A percentile compares a stretch with the other conserved stretches of the same genome.
These are phyloP conservation scores for Reticulitermes lucifugus DNA, from an alignment of 2,888 invertebrate species.

Conservation along the genomic window DNA sequence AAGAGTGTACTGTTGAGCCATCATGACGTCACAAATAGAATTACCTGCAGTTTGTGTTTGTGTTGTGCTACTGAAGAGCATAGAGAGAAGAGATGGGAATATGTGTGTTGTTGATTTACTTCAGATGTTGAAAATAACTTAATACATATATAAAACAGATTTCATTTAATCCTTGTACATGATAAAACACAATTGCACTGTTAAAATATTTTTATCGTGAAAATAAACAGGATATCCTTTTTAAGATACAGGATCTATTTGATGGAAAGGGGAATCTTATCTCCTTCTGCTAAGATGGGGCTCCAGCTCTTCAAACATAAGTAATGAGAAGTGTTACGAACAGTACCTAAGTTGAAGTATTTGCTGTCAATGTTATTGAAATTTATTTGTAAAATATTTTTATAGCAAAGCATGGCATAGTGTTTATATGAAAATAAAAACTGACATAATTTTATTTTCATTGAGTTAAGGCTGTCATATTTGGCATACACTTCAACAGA, in stretches of 20 bases:
- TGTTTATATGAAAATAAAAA: too few relatives aligned
- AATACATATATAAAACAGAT: constrained; percentile 3
- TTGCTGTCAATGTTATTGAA: neutral
- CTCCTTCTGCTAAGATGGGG: neutral
- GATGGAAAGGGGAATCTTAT: neutral
- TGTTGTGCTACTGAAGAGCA: neutral
- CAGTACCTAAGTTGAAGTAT: neutral
- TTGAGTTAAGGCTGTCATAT: too few relatives aligned
- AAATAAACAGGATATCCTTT: neutral
- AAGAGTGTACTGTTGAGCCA: neutral
- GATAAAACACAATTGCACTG: neutral
- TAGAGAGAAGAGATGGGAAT: neutral
- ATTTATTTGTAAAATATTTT: neutral
- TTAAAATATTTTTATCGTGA: constrained; percentile 25
- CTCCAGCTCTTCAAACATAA: neutral
- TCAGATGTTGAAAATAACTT: constrained; percentile 1
- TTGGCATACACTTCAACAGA: too few relatives aligned
- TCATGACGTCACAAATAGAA: neutral
- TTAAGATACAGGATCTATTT: neutral
- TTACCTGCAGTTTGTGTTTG: neutral
- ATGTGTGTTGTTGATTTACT: neutral
- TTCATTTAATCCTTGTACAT: neutral
- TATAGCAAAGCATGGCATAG: too few relatives aligned
- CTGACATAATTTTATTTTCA: too few relatives aligned
- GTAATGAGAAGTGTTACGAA: neutral